These are phyloP conservation scores for Squalus acanthias DNA, from an alignment of 2,797 vertebrate species.

Conservation along the genomic window DNA sequence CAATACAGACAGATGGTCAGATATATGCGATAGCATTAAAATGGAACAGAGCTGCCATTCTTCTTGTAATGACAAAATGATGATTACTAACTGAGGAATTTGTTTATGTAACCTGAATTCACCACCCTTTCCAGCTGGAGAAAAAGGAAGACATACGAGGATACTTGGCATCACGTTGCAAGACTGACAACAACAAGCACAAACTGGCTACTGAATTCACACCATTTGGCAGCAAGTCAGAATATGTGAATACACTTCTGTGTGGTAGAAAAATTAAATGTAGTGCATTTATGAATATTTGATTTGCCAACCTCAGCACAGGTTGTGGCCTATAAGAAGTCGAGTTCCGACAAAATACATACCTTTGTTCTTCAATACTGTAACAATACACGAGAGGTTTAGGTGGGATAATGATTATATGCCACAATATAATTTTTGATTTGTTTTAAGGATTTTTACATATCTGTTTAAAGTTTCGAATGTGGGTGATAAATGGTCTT, in stretches of 20 bases:
- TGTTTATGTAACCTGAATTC: background rate
- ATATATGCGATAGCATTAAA: background rate
- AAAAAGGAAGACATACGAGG: background rate
- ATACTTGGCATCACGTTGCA: background rate
- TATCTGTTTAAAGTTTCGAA: background rate
- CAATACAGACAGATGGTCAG: background rate
- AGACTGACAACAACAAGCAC: background rate
- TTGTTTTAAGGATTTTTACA: background rate
- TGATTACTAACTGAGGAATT: background rate
- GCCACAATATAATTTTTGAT: background rate
- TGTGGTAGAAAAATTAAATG: conserved; percentile 6
- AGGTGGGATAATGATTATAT: background rate
- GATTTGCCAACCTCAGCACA: background rate
- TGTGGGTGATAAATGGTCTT: background rate
- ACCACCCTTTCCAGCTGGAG: background rate
- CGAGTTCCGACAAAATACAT: background rate
- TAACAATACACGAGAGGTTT: background rate
- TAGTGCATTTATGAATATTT: conserved; percentile 8
- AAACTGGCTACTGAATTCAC: background rate
- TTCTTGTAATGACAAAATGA: background rate
- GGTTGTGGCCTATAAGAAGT: background rate
- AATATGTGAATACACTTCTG: background rate
- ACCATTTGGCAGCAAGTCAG: background rate
- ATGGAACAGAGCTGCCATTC: background rate
- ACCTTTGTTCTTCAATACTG: background rate